Evolutionary conservation across 1,140 invertebrate species (phyloP), one percentile per base, ranked within the genome.

Genomic region (Lordiphosa stackelbergi): DNA sequence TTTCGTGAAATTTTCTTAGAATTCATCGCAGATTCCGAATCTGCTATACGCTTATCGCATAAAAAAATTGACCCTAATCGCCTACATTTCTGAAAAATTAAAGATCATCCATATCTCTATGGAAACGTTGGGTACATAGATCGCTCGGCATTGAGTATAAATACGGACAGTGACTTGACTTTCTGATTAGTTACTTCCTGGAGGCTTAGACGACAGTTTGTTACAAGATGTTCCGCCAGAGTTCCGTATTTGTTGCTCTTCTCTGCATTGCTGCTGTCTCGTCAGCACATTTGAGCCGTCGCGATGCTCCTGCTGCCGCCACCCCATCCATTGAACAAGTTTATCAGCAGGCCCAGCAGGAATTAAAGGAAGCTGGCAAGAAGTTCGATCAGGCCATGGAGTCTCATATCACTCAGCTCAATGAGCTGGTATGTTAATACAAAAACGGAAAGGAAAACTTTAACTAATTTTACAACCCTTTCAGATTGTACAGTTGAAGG

Each of bases 181-280:
- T 28, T 31, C 13, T 31, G 43, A 46, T 49, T 37, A 35, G 28
- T 49, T 49, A 49, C 31, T 49, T 34, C 34, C 46, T 16, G 13
- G 34, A 13, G 28, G 12, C 16, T 22, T 35, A 49, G 34, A 34
- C 31, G 8, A 49, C 43, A 12, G 22, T 6, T 11, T 28, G 42
- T 22, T 22, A 5, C 2, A 45, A 11, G 28, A 45, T 46, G 43
- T 13, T 46, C 11, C 24, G 9, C 43, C 7, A 31, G 24, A 31
- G 24, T 46, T 46, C 24, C 43, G 22, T 46, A 28, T 46, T 46
- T 46, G 11, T 46, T 12, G 24, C 24, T 13, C 43, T 46, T 11
- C 24, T 46, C 22, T 46, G 43, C 43, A 46, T 46, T 31, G 43
- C n/a, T 31, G 2, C 13, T 2, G 43, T 13, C 43, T 46, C 43